These are phyloP conservation scores for Nasonovia ribisnigri DNA, from an alignment of 2,888 invertebrate species.

Conservation along the genomic window DNA sequence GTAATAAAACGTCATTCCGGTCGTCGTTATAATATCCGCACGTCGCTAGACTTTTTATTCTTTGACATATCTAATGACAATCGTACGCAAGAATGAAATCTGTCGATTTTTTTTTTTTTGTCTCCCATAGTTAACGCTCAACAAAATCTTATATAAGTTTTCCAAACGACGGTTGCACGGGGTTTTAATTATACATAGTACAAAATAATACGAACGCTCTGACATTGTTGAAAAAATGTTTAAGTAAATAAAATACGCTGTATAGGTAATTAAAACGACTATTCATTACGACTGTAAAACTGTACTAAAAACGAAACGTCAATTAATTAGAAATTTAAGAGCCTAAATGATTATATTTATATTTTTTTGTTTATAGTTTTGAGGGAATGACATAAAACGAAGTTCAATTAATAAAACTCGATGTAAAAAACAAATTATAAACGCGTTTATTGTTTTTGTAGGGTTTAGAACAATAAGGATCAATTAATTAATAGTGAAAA, in stretches of 20 bases:
- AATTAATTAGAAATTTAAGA: conserved; percentile 9
- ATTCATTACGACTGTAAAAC: not conserved
- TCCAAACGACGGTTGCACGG: not conserved
- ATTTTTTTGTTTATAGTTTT: not conserved
- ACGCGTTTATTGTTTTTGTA: not conserved
- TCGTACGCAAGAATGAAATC: not conserved
- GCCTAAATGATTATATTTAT: not conserved
- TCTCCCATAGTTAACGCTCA: not conserved
- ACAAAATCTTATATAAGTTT: not conserved
- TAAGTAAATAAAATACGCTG: not conserved
- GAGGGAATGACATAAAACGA: not conserved
- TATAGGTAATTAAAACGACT: not conserved
- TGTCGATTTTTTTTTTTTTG: not conserved
- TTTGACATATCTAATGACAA: not conserved
- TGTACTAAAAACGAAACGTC: not conserved
- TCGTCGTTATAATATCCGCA: not conserved
- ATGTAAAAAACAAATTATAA: not conserved
- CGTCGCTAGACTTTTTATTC: not conserved
- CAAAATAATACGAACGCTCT: not conserved
- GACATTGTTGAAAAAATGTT: not conserved
- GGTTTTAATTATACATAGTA: not conserved
- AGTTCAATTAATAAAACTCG: not conserved
- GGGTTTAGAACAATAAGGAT: not conserved
- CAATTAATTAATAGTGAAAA: not conserved
- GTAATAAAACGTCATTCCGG: not conserved